Evolutionary conservation across 2,113 vertebrate genomes (phyloP).

Genomic region (Isurus oxyrinchus): DNA sequence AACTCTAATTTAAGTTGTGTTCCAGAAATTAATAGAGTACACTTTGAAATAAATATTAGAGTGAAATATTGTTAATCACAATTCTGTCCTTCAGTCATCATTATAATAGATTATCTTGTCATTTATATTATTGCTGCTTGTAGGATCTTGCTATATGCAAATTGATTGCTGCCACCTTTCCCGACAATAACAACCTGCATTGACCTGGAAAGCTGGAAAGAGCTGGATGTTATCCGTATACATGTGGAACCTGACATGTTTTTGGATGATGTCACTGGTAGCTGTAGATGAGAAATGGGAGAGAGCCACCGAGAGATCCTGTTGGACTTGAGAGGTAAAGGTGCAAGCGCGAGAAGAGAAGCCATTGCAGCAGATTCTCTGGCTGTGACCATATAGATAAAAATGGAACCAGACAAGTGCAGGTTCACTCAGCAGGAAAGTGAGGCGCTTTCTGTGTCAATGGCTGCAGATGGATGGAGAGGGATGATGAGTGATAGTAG

Average conservation of each 20-base stretch:
- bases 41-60: not conserved
- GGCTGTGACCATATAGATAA: not conserved
- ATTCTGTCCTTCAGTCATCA: not conserved
- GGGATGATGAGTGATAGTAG: not conserved
- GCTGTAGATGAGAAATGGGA: not conserved
- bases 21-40: not conserved
- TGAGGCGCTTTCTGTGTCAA: not conserved
- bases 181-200: not conserved
- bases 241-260: not conserved
- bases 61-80: not conserved
- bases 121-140: not conserved
- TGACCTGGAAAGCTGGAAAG: not conserved
- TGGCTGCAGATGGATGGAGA: not conserved
- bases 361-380: not conserved
- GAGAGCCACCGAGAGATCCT: not conserved
- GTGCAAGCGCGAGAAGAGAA: not conserved
- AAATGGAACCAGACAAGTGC: not conserved
- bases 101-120: not conserved
- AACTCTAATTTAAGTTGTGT: not conserved
- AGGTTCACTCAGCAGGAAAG: not conserved
- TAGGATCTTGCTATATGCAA: not conserved
- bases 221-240: not conserved
- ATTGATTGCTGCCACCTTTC: not conserved
- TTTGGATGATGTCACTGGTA: not conserved
- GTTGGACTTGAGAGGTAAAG: not conserved